Percentiles rank a stretch among this genome's conserved stretches.
phyloP scores from a whole-genome alignment of 2,888 invertebrate species.

The Metallyticus violacea region DNA sequence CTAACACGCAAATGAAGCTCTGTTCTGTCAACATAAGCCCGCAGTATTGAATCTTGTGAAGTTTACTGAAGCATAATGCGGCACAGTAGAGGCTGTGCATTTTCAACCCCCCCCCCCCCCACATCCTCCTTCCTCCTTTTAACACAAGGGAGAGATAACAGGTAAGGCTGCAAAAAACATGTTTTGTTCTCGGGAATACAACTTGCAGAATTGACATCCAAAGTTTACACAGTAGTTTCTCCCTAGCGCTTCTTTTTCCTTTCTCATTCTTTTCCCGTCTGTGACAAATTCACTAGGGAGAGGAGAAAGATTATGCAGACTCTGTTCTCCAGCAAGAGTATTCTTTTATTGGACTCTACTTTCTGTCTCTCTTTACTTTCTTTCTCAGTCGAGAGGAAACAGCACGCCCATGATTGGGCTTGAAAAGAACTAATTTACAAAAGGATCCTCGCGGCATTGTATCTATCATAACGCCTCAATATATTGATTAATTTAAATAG shows the following conservation, averaged over 20 bases:
- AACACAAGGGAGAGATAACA: not conserved
- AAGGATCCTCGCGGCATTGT: too few relatives aligned
- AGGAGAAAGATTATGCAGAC: not conserved
- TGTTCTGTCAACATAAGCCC: not conserved
- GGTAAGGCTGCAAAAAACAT: not conserved
- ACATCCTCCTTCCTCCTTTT: too few relatives aligned
- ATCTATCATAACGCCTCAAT: too few relatives aligned
- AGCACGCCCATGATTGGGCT: not conserved
- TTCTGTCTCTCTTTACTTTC: not conserved
- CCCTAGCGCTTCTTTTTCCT: not conserved
- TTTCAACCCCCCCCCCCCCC: not conserved
- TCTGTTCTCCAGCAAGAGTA: not conserved
- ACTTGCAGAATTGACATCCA: not conserved
- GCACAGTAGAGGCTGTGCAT: not conserved
- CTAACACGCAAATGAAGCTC: not conserved
- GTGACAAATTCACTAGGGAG: not conserved
- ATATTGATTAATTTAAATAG: too few relatives aligned
- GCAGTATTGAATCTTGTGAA: not conserved
- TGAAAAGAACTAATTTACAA: too few relatives aligned
- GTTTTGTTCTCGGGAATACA: not conserved
- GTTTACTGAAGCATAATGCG: not conserved
- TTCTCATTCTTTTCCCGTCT: not conserved
- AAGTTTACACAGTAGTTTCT: not conserved
- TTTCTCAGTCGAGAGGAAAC: not conserved
- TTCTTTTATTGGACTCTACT: not conserved